Conservation (phyloP, 37 sponge, comb jelly and placozoan genomes). For the Bolinopsis microptera region DNA sequence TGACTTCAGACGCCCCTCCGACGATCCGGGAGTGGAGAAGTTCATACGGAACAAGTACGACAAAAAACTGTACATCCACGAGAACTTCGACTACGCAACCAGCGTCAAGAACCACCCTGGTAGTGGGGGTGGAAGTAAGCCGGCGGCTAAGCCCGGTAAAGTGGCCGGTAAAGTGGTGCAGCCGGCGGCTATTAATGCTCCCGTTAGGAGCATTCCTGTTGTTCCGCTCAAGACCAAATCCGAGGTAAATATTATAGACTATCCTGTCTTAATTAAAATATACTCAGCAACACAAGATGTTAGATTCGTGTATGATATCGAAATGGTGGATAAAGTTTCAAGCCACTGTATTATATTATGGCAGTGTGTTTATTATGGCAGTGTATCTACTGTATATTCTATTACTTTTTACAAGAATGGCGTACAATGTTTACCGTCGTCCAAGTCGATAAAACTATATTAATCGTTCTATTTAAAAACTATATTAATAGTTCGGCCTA, state of each 20-base stretch:
- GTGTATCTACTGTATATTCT: no score
- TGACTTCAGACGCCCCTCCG: constrained; percentile 79
- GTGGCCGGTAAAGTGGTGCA: not conserved
- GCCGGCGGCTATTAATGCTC: constrained; percentile 40
- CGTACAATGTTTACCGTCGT: no score
- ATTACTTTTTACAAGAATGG: no score
- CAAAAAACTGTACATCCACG: constrained; percentile 74
- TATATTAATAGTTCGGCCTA: no score
- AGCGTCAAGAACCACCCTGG: constrained; percentile 2
- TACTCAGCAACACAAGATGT: no score
- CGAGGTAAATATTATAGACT: not conserved
- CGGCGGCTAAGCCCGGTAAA: not conserved
- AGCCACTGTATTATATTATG: no score
- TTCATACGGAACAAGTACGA: constrained; percentile 90
- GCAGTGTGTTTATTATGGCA: no score
- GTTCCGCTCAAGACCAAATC: constrained; percentile 36
- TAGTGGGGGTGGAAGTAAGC: not conserved
- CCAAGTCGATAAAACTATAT: no score
- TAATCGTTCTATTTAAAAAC: no score
- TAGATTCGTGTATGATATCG: no score
- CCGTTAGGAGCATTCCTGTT: constrained; percentile 25
- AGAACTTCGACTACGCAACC: constrained; percentile 58
- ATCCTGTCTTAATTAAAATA: no score
- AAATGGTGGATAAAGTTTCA: no score
- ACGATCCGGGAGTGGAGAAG: constrained; percentile 87